Evolutionary conservation across 1,140 invertebrate genomes (phyloP).

Genomic region (Samia ricini): DNA sequence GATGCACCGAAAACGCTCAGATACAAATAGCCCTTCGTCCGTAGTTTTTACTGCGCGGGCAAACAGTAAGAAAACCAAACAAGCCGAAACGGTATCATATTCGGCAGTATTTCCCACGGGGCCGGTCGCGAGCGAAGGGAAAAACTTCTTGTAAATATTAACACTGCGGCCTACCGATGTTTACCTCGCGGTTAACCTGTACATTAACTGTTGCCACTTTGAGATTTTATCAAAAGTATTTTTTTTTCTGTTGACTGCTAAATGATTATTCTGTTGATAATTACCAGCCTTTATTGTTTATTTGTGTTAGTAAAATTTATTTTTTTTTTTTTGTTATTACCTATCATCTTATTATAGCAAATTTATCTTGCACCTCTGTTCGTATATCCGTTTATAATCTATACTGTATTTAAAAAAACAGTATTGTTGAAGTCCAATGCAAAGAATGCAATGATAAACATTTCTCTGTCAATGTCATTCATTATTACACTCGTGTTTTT

Average conservation of each 20-base stretch:
- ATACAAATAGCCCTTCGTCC: background rate
- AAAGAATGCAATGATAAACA: no score
- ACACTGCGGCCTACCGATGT: background rate
- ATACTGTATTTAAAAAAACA: no score
- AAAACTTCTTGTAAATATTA: constrained; percentile 20
- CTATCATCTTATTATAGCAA: no score
- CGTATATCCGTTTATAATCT: no score
- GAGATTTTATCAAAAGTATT: background rate
- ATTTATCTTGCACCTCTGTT: no score
- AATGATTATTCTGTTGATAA: no score
- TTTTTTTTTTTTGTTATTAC: no score
- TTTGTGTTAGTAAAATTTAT: no score
- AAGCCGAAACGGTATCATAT: constrained; percentile 10
- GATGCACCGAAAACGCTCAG: background rate
- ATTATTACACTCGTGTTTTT: no score
- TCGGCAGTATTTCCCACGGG: constrained; percentile 24
- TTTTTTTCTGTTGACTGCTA: background rate
- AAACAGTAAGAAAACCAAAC: constrained; percentile 13
- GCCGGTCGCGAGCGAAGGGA: no score
- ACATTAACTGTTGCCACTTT: background rate
- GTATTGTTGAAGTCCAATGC: no score
- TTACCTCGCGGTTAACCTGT: background rate
- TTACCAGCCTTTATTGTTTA: background rate
- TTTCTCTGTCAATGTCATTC: no score
- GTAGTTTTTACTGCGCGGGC: background rate